Evolutionary conservation across 2,888 invertebrate genomes (phyloP), one percentile per base, ranked within the genome.

Genomic region (Tipula confusa): DNA sequence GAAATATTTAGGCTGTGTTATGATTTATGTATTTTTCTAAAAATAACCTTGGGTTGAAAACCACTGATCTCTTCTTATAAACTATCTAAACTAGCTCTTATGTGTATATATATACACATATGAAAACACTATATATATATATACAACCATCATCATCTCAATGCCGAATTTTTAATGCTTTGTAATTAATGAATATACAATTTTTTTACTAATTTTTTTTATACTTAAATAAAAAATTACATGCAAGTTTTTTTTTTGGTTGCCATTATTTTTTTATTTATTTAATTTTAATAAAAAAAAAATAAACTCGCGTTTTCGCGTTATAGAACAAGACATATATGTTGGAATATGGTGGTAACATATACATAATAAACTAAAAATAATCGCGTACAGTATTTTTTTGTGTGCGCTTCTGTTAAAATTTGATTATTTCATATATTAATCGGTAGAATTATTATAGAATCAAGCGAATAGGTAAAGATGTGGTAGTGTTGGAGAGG

Each of bases 81-180:
- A 64, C 64, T 64, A 64, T 64, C 64, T 64, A 24, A 64, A 64
- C 18, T 43, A n/a, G 18, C 64, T 64, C 15, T 9, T 15, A 64
- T 64, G 24, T 43, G 15, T 43, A 9, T 64, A 64, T 24, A 64
- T 64, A 9, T 43, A 7, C 15, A 9, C 24, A 64, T 24, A 64
- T 9, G n/a, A 80, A 29, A 80, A 80, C 15, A n/a, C 29, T 80
- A 29, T 28, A n/a, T 31, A 31, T 48, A 48, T n/a, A 48, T n/a
- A 48, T 11, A 33, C 24, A 36, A 31, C 82, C 29, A 82, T 18
- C 29, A 82, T 33, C 29, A 82, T 82, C 82, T 82, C 82, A 82
- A 82, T 82, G 82, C 82, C 82, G 82, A 82, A 82, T 82, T 18
- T 82, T 82, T 82, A 82, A 82, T 82, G 36, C 82, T 82, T n/a